Conservation (phyloP, 1,140 invertebrate genomes). For the Atopsyche davidsoni region DNA sequence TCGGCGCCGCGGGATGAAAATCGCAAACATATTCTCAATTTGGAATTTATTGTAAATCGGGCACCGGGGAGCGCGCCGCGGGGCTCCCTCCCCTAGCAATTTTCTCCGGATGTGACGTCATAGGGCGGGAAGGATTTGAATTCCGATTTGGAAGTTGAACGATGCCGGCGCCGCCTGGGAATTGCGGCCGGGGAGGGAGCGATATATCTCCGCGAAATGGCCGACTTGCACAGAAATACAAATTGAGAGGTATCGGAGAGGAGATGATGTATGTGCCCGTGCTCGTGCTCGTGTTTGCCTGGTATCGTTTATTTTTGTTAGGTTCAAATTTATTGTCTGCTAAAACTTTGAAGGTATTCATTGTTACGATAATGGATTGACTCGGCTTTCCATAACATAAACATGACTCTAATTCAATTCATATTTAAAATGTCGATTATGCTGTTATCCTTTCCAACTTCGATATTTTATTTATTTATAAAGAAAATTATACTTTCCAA, state of each 20-base stretch:
- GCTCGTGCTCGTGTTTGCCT: neutral
- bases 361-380: too few relatives aligned
- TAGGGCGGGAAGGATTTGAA: constrained; percentile 28
- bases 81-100: constrained; percentile 30
- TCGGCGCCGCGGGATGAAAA: constrained; percentile 29
- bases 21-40: constrained; percentile 33
- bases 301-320: too few relatives aligned
- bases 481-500: too few relatives aligned
- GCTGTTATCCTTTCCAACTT: too few relatives aligned
- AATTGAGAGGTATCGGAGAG: constrained; percentile 25
- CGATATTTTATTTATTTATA: too few relatives aligned
- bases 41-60: constrained; percentile 33
- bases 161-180: constrained; percentile 27
- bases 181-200: constrained; percentile 26
- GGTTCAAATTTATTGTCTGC: too few relatives aligned
- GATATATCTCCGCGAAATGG: constrained; percentile 24
- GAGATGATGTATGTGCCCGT: constrained; percentile 4
- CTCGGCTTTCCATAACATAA: too few relatives aligned
- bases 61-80: constrained; percentile 28
- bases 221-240: constrained; percentile 20
- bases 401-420: too few relatives aligned
- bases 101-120: constrained; percentile 30
- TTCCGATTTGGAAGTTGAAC: constrained; percentile 32
- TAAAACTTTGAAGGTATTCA: too few relatives aligned
- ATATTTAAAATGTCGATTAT: too few relatives aligned